Base-by-base conservation (phyloP, 2,797 vertebrate genomes). In the Erpetoichthys calabaricus region DNA sequence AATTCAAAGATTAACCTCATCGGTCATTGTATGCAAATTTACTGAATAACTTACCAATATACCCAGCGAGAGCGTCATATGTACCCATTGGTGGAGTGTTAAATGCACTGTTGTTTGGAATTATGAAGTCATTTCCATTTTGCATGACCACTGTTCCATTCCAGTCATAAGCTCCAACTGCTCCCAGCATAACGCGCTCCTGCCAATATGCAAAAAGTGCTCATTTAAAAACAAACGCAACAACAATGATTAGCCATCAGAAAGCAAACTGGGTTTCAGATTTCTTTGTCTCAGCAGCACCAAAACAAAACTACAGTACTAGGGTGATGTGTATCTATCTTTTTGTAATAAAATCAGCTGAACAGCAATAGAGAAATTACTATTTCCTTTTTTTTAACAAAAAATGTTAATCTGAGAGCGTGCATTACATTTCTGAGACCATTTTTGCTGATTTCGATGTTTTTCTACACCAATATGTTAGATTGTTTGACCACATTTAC, bases 121-220 rank as follows among this genome's bases (percentile, higher is more conserved):
- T 68, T 9, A 89, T 45, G 6, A 71, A 67, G 42, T 50, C 59
- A 45, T 59, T 65, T 1, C 71, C 70, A 1, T 80, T 84, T 9
- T 89, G 78, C 90, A 94, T 91, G 9, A 98, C 72, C 8, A 99
- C 90, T 0, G 92, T 98, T 60, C 95, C 95, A 3, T 97, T 98
- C 95, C 95, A 99, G 63, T 99, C 89, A 58, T 91, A 97, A 0
- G 95, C 94, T 57, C 95, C 95, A 56, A 98, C 94, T 4, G 95
- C 95, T 66, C 95, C 95, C 47, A 98, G 85, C 79, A 99, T 83
- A 66, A 92, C 55, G 61, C 85, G 90, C 0, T 90, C 87, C 92
- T 96, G 51, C 8, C 0, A 42, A 25, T 25, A 25, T 25, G 25
- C 25, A 25, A 25, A 25, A 25, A 25, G 25, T 25, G 25, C 25